Percentiles rank a stretch among this genome's conserved stretches.
Evolutionary conservation across 2,888 invertebrate species (phyloP).

Genomic region (Nephrotoma appendiculata): DNA sequence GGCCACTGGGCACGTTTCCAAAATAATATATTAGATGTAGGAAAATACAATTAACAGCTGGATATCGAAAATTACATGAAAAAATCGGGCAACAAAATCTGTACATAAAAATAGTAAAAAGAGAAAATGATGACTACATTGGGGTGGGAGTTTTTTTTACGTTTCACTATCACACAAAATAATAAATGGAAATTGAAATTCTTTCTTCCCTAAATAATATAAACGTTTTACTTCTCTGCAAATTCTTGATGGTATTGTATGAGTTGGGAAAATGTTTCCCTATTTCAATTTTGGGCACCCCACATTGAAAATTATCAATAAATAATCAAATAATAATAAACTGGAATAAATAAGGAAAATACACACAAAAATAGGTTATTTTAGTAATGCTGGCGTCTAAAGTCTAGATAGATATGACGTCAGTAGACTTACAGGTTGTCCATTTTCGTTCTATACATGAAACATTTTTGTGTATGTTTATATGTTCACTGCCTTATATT

Average conservation of each 20-base stretch:
- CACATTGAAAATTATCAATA: background rate
- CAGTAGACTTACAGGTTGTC: slow-evolving; percentile 4
- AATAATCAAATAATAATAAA: background rate
- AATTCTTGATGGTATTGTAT: background rate
- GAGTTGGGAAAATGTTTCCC: background rate
- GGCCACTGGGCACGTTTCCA: background rate
- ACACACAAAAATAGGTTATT: background rate
- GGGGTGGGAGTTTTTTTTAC: background rate
- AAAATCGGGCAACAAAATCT: background rate
- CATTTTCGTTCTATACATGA: background rate
- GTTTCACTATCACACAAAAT: background rate
- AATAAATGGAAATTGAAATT: background rate
- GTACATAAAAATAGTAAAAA: background rate
- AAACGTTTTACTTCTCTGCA: background rate
- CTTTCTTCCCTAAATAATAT: background rate
- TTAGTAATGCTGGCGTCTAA: background rate
- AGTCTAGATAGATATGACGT: background rate
- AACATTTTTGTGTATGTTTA: background rate
- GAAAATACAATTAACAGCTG: background rate
- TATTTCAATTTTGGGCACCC: background rate
- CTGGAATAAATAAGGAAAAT: background rate
- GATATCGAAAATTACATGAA: background rate
- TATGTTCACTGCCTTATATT: background rate
- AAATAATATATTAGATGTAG: background rate
- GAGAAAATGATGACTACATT: background rate